Evolutionary conservation across 1,140 invertebrate genomes (phyloP).

Genomic region (Danaus plexippus): DNA sequence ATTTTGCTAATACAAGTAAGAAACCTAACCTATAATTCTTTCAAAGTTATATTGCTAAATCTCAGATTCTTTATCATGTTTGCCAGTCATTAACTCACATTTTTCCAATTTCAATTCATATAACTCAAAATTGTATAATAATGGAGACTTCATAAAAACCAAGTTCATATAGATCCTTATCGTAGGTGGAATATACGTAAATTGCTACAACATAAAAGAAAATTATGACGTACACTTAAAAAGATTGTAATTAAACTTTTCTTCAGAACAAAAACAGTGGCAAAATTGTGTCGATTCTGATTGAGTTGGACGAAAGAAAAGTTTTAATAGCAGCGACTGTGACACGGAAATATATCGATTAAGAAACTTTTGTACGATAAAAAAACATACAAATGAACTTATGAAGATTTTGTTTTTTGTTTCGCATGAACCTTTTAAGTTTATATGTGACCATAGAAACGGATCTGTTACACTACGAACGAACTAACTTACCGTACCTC

Average conservation of each 20-base stretch:
- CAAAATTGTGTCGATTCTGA: slow-evolving; percentile 14
- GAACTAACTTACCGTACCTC: no score
- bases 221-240: no score
- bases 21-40: not conserved
- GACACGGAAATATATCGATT: slow-evolving; percentile 1
- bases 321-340: slow-evolving; percentile 15
- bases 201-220: no score
- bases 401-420: not conserved
- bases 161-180: no score
- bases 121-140: no score
- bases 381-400: not conserved
- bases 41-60: slow-evolving; percentile 1
- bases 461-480: no score
- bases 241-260: no score
- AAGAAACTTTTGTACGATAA: not conserved
- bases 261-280: slow-evolving; percentile 10
- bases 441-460: not conserved
- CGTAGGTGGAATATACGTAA: no score
- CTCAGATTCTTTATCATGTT: not conserved
- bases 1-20: not conserved
- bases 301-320: slow-evolving; percentile 19
- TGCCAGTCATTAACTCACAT: not conserved
- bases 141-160: no score
- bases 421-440: not conserved
- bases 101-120: no score